Percentiles rank a stretch among this genome's conserved stretches.
phyloP scores from a whole-genome alignment of 2,113 vertebrate species.

The Misgurnus mizolepis region DNA sequence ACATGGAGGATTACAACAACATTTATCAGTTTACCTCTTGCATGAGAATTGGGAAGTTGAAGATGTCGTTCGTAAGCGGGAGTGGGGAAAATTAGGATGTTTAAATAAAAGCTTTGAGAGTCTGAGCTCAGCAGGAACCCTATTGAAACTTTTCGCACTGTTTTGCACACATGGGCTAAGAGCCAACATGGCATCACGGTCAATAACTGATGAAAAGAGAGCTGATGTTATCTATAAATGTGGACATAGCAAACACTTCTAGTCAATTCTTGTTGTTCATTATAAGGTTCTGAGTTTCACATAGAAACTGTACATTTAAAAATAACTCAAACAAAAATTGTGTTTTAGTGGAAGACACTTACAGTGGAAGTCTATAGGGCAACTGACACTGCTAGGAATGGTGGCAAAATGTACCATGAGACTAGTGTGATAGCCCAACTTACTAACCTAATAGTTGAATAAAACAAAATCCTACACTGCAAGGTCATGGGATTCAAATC shows the following conservation, averaged over 20 bases:
- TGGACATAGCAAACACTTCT: background rate
- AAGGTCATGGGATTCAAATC: too few relatives aligned
- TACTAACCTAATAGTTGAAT: too few relatives aligned
- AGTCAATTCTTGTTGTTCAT: too few relatives aligned
- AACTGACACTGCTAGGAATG: too few relatives aligned
- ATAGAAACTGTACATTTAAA: too few relatives aligned
- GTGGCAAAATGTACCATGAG: too few relatives aligned
- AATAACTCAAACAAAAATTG: too few relatives aligned
- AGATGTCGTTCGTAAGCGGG: slow-evolving; percentile 1
- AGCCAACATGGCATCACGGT: background rate
- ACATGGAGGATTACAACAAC: slow-evolving; percentile 26
- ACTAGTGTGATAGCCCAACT: too few relatives aligned
- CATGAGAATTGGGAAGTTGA: slow-evolving; percentile 11
- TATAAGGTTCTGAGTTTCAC: too few relatives aligned
- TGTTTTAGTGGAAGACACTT: too few relatives aligned
- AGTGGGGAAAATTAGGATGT: slow-evolving; percentile 11
- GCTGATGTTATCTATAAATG: background rate
- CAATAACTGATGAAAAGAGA: background rate
- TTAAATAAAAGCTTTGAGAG: slow-evolving; percentile 1
- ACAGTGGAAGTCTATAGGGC: too few relatives aligned
- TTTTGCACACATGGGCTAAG: slow-evolving; percentile 11
- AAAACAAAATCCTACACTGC: too few relatives aligned
- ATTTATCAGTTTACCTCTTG: slow-evolving; percentile 16
- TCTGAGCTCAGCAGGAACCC: slow-evolving; percentile 13
- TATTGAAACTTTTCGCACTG: background rate